Evolutionary conservation across 2,113 vertebrate species (phyloP), one percentile per base, ranked within the genome.

Genomic region (Marmota flaviventris): DNA sequence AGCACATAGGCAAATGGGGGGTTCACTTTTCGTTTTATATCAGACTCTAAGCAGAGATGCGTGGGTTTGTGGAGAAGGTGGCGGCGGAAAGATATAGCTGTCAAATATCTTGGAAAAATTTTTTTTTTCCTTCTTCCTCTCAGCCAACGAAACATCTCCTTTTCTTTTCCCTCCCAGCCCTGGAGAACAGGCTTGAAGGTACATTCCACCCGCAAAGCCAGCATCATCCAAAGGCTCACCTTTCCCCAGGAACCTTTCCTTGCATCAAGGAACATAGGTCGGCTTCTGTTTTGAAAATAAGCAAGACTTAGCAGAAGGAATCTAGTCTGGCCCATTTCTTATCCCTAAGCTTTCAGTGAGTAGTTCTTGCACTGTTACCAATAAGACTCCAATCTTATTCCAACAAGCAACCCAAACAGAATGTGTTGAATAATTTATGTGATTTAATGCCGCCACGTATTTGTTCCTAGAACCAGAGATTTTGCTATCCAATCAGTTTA

Each of bases 71-170:
- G 29, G 70, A 67, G 34, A 91, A 79, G 91, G 89, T 85, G 58
- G 37, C 79, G 69, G 75, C 75, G 29, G 42, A 87, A 94, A 96
- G 83, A 97, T 79, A 96, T 0, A 95, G 96, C 89, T 97, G 96
- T 97, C 89, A 95, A 77, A 79, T 94, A 77, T 17, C 77, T 86
- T 83, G 53, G 3, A 24, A 65, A 42, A 39, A 39, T 12, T 45
- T 45, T 45, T 16, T 45, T 45, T 45, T 69, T 17, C 22, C 56
- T 39, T 73, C 32, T 67, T 37, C 24, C 39, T 89, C 81, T 67
- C 85, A 76, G 16, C 37, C 77, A 75, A 61, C 4, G 51, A 79
- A 87, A 29, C 69, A 67, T 42, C 81, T 92, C 84, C 45, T 84
- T 89, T 87, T 81, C 75, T 65, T 79, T 70, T 42, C 3, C 58